phyloP scores from a whole-genome alignment of 2,113 vertebrate species.

The Xerus inauris region DNA sequence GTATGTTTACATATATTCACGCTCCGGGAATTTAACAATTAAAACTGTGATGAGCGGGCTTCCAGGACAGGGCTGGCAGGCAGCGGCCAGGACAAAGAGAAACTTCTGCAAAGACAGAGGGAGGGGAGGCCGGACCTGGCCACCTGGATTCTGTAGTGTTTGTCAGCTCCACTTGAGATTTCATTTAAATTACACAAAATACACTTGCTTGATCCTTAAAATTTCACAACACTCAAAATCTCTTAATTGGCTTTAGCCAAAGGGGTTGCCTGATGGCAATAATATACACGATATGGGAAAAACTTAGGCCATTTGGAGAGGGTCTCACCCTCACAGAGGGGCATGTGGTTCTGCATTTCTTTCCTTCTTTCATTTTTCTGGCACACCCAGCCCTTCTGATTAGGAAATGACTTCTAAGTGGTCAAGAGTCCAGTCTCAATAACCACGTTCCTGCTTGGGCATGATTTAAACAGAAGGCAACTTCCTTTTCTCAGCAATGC shows the following conservation, averaged over 20 bases:
- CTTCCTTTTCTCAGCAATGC: background rate
- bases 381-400: background rate
- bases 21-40: slow-evolving; percentile 63
- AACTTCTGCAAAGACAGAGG: slow-evolving; percentile 4
- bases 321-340: background rate
- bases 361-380: background rate
- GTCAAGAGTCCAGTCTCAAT: background rate
- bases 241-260: background rate
- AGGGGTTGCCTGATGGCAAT: background rate
- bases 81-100: background rate
- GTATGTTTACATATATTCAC: slow-evolving; percentile 55
- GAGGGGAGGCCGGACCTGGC: background rate
- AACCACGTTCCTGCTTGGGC: background rate
- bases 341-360: background rate
- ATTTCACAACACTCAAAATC: background rate
- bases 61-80: background rate
- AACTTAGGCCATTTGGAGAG: background rate
- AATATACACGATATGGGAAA: background rate
- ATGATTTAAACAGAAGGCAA: background rate
- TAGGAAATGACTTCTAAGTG: background rate
- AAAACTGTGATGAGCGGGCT: slow-evolving; percentile 24
- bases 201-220: background rate
- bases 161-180: background rate
- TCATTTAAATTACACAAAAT: background rate
- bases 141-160: background rate